Evolutionary conservation across 2,113 vertebrate genomes (phyloP).

Genomic region (Parus major): DNA sequence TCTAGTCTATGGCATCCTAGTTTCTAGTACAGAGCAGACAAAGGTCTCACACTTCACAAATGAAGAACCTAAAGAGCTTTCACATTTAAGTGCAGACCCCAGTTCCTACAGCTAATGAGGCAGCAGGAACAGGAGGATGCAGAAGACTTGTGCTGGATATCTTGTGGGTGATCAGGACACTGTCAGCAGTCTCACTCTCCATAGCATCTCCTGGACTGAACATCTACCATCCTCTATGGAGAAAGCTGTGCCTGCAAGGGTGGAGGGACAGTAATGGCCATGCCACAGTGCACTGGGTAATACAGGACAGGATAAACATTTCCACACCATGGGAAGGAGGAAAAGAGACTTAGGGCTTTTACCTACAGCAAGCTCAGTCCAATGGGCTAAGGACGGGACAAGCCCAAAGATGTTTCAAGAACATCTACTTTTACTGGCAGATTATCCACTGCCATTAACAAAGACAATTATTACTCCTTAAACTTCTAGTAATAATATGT

Average conservation of each 20-base stretch:
- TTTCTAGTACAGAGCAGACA: not conserved
- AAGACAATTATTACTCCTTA: not conserved
- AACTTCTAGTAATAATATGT: not conserved
- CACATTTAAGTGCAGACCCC: not conserved
- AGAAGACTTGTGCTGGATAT: not conserved
- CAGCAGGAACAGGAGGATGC: not conserved
- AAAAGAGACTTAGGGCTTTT: not conserved
- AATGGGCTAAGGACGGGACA: not conserved
- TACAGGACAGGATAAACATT: not conserved
- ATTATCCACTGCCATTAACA: not conserved
- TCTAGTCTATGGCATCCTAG: not conserved
- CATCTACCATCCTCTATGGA: not conserved
- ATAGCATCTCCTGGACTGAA: not conserved
- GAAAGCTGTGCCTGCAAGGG: not conserved
- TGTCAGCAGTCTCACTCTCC: not conserved
- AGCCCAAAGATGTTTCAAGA: not conserved
- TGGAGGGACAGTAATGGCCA: not conserved
- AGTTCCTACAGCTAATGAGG: not conserved
- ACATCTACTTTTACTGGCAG: not conserved
- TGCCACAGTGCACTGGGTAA: not conserved
- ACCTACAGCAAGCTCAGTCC: not conserved
- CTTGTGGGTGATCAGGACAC: not conserved
- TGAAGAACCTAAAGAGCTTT: not conserved
- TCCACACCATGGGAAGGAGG: not conserved
- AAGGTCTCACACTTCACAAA: not conserved